These are phyloP conservation scores for Pachymerium ferrugineum DNA, from an alignment of 2,888 invertebrate genomes.

Conservation along the genomic window DNA sequence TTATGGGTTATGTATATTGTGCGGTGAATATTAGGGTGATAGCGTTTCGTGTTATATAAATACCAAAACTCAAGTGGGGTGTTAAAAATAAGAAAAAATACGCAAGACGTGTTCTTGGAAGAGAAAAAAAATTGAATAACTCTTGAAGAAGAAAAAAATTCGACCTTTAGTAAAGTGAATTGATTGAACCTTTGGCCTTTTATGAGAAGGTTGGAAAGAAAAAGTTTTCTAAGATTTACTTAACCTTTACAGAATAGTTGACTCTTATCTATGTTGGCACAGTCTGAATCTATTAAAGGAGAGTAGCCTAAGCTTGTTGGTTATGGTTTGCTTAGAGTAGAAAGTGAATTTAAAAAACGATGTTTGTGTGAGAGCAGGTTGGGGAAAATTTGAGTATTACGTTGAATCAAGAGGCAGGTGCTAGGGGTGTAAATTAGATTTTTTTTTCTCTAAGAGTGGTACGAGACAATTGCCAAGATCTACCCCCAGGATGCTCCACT, in stretches of 20 bases:
- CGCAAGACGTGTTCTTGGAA: neutral
- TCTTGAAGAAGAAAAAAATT: neutral
- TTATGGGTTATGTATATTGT: constrained; percentile 27
- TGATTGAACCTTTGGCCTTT: constrained; percentile 1
- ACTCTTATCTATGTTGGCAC: constrained; percentile 24
- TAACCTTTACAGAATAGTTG: constrained; percentile 17
- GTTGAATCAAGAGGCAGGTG: constrained; percentile 12
- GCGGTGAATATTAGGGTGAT: constrained; percentile 14
- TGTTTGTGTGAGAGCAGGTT: neutral
- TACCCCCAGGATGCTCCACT: constrained; percentile 27
- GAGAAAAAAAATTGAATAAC: neutral
- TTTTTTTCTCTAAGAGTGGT: neutral
- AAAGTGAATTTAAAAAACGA: constrained; percentile 18
- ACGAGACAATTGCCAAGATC: constrained; percentile 20
- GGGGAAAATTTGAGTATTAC: constrained; percentile 9
- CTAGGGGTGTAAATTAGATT: constrained; percentile 22
- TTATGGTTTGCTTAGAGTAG: neutral
- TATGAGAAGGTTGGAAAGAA: no score
- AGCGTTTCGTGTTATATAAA: constrained; percentile 15
- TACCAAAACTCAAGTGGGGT: constrained; percentile 27
- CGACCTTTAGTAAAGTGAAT: neutral
- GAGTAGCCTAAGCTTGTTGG: constrained; percentile 19
- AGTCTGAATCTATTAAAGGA: constrained; percentile 15
- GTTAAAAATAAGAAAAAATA: constrained; percentile 21
- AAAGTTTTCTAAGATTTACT: neutral